Evolutionary conservation across 2,888 invertebrate species (phyloP).

Genomic region (Perizoma affinitatum): DNA sequence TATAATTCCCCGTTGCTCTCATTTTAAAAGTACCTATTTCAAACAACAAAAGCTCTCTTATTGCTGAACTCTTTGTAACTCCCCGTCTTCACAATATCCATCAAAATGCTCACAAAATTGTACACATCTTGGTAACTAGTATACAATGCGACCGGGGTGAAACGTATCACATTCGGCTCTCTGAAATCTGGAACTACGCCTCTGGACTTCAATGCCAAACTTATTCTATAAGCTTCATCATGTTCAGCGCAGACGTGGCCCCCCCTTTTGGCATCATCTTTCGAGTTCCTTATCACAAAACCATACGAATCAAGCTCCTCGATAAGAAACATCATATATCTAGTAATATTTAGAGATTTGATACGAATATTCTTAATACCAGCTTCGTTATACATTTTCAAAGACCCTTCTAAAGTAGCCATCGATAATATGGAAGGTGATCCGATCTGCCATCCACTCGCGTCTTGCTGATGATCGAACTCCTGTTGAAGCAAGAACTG

Average conservation of each 20-base stretch:
- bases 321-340: conserved; percentile 67
- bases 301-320: conserved; percentile 60
- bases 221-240: conserved; percentile 66
- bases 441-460: conserved; percentile 70
- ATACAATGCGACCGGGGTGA: conserved; percentile 67
- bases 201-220: conserved; percentile 59
- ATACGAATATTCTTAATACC: conserved; percentile 62
- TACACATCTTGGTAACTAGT: conserved; percentile 69
- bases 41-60: conserved; percentile 57
- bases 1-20: too few relatives aligned
- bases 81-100: conserved; percentile 57
- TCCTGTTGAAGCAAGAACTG: conserved; percentile 65
- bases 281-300: conserved; percentile 62
- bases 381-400: conserved; percentile 63
- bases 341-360: conserved; percentile 70
- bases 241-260: conserved; percentile 71
- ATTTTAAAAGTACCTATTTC: conserved; percentile 12
- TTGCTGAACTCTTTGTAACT: conserved; percentile 53
- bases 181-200: conserved; percentile 65
- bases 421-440: conserved; percentile 64
- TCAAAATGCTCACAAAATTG: conserved; percentile 57
- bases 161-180: conserved; percentile 66
- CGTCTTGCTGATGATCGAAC: conserved; percentile 67
- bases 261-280: conserved; percentile 61
- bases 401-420: conserved; percentile 66